A percentile compares a stretch with the other conserved stretches of the same genome.
These are phyloP conservation scores for Cyphomyrmex costatus DNA, from an alignment of 1,140 invertebrate genomes.

Conservation along the genomic window DNA sequence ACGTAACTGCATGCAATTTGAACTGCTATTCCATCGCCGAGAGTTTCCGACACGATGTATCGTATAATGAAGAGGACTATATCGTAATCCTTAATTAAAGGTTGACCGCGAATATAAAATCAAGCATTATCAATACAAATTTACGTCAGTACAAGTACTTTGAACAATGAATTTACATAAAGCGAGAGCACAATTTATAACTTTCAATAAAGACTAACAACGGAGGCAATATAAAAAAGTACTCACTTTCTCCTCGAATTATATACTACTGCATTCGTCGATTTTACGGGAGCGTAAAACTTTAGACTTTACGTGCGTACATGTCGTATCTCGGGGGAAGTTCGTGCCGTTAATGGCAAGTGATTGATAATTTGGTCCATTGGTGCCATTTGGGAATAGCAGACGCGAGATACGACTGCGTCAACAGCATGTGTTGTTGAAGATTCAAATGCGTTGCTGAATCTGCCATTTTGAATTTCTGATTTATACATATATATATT, in stretches of 20 bases:
- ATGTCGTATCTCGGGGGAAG: constrained; percentile 49
- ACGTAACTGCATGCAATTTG: constrained; percentile 67
- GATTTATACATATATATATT: not conserved
- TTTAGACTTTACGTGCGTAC: not conserved
- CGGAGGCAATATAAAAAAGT: not conserved
- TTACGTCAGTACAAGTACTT: not conserved
- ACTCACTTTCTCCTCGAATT: not conserved
- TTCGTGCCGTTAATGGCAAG: constrained; percentile 54
- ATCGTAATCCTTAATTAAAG: constrained; percentile 48
- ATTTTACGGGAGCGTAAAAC: constrained; percentile 14
- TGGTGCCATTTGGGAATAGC: constrained; percentile 59
- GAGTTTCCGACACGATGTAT: constrained; percentile 17
- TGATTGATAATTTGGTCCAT: constrained; percentile 68
- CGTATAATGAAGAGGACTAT: constrained; percentile 19
- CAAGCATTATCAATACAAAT: not conserved
- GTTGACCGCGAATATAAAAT: constrained; percentile 15
- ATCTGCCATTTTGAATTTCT: constrained; percentile 34
- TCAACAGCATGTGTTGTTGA: constrained; percentile 55
- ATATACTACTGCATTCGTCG: not conserved
- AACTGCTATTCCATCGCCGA: constrained; percentile 33
- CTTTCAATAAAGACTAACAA: not conserved
- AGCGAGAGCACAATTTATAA: too few relatives aligned
- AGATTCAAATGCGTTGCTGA: constrained; percentile 35
- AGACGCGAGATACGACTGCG: constrained; percentile 14
- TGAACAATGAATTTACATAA: not conserved